phyloP scores from a whole-genome alignment of 2,888 invertebrate species.

The Clitarchus hookeri region DNA sequence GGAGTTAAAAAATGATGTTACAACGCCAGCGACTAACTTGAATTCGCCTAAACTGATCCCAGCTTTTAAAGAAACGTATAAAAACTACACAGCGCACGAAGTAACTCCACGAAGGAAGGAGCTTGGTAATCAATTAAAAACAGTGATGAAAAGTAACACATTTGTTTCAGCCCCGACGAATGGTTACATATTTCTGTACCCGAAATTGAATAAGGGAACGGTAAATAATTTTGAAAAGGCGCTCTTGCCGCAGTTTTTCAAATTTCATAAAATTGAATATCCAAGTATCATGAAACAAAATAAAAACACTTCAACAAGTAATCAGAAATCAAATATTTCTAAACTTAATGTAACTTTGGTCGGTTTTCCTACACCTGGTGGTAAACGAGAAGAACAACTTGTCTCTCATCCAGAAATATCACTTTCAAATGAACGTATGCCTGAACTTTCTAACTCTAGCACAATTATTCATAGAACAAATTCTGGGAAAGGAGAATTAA shows the following conservation, averaged over 20 bases:
- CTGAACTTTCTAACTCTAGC: neutral
- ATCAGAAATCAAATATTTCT: no score
- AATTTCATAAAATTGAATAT: neutral
- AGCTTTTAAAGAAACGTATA: neutral
- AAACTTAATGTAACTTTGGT: neutral
- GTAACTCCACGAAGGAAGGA: neutral
- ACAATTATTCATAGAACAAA: no score
- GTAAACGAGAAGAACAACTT: neutral
- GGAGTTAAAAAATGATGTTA: neutral
- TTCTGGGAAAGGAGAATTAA: neutral
- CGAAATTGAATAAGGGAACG: neutral
- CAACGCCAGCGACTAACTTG: neutral
- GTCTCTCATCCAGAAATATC: neutral
- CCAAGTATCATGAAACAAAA: neutral
- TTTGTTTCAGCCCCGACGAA: neutral
- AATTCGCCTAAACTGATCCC: neutral
- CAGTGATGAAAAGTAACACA: neutral
- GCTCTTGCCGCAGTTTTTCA: neutral
- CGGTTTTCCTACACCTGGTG: neutral
- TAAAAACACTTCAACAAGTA: neutral
- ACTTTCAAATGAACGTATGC: neutral
- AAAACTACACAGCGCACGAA: no score
- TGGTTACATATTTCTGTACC: neutral
- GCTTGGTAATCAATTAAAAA: neutral
- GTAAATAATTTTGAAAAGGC: neutral